Evolutionary conservation across 1,140 invertebrate genomes (phyloP), one percentile per base, ranked within the genome.

Genomic region (Trissolcus basalis): DNA sequence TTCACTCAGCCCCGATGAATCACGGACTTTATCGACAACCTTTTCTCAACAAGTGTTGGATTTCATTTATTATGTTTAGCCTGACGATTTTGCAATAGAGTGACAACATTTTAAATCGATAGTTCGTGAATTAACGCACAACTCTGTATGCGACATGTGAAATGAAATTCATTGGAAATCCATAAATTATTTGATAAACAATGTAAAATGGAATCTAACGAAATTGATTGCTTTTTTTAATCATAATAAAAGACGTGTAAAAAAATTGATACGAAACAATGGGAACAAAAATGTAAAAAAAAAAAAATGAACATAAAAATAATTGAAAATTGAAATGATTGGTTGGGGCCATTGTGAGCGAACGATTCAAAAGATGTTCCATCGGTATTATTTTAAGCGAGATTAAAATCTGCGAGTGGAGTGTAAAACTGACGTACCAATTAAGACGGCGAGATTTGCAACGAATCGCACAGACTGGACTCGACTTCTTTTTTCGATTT

Each of bases 21-120:
- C 56, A 59, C 4, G 44, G 43, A 49, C 49, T 36, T 48, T 65
- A 73, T 74, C 56, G 58, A 67, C 56, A 27, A 10, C 16, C 33
- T 49, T 47, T 65, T 48, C 39, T 0, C 27, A n/a, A 19, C 16
- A 11, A 44, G 63, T 56, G 13, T 68, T 41, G 15, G 45, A 35
- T 74, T 74, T 51, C 58, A 68, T 68, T 74, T 53, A 32, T 67
- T 73, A 45, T 50, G 36, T 65, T 73, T 55, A 49, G 27, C 11
- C 11, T 16, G 41, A 59, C 41, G 33, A 64, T 45, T 27, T 27
- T 27, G 19, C 19, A 27, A 27, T 15, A 16, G 12, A 35, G 61
- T 54, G 41, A 47, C 48, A 48, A 72, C 55, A 65, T 11, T 72
- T 72, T 60, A 55, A 69, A 48, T 55, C 44, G 35, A 61, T 56